Conservation (phyloP, 2,888 invertebrate genomes). For the Erynnis tages region DNA sequence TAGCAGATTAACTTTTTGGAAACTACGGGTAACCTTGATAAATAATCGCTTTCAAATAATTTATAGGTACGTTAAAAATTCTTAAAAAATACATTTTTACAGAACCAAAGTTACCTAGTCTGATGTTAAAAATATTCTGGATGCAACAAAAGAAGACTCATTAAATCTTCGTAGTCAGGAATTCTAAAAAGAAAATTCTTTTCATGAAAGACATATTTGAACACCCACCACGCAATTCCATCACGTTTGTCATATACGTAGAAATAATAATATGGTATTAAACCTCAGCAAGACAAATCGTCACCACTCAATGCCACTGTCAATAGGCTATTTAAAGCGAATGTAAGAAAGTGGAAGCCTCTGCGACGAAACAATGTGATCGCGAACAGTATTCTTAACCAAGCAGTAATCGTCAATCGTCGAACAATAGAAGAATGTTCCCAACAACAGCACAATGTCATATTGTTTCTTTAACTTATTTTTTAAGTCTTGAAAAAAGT, state of each 20-base stretch:
- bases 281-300: conserved; percentile 11
- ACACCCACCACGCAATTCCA: neutral
- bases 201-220: neutral
- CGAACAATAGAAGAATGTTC: conserved; percentile 66
- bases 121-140: too few relatives aligned
- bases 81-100: too few relatives aligned
- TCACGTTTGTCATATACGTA: neutral
- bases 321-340: conserved; percentile 10
- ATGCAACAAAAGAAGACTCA: too few relatives aligned
- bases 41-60: too few relatives aligned
- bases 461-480: conserved; percentile 67
- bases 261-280: conserved; percentile 3
- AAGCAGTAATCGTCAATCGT: conserved; percentile 50
- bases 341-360: conserved; percentile 9
- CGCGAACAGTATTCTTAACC: conserved; percentile 31
- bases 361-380: conserved; percentile 18
- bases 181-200: too few relatives aligned
- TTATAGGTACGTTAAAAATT: too few relatives aligned
- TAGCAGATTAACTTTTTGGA: too few relatives aligned
- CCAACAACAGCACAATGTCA: conserved; percentile 64
- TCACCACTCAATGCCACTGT: conserved; percentile 6
- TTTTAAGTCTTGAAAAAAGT: conserved; percentile 59
- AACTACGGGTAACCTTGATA: too few relatives aligned
- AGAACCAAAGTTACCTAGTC: too few relatives aligned
- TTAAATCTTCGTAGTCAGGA: too few relatives aligned